Evolutionary conservation across 2,113 vertebrate genomes (phyloP).

Genomic region (Tychaedon coryphoeus): DNA sequence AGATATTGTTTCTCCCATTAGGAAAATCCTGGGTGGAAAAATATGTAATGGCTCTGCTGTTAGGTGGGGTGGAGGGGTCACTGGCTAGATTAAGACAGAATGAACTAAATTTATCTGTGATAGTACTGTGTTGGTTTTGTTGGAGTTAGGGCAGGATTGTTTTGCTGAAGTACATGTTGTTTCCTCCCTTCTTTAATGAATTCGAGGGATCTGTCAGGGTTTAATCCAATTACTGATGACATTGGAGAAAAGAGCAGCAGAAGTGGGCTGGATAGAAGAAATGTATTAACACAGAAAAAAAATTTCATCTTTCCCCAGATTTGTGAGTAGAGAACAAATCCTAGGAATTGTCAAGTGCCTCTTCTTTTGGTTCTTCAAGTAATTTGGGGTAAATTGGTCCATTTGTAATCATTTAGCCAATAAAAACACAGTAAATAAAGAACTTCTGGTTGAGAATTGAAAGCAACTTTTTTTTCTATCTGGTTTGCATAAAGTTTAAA

Average conservation of each 20-base stretch:
- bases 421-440: not conserved
- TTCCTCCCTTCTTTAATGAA: not conserved
- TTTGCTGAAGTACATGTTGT: not conserved
- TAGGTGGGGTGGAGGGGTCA: not conserved
- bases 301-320: not conserved
- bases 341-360: not conserved
- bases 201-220: not conserved
- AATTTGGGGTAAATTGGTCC: not conserved
- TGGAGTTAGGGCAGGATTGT: not conserved
- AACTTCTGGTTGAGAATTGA: not conserved
- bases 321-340: not conserved
- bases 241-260: not conserved
- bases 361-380: not conserved
- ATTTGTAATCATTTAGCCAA: not conserved
- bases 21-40: not conserved
- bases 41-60: not conserved
- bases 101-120: not conserved
- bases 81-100: not conserved
- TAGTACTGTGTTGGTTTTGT: not conserved
- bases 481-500: not conserved
- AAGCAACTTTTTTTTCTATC: not conserved
- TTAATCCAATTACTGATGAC: slow-evolving; percentile 39
- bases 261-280: not conserved
- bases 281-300: not conserved
- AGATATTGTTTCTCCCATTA: not conserved